Percentiles rank a stretch among this genome's conserved stretches.
Conservation (phyloP, 2,797 vertebrate species). For the Morus bassanus region DNA sequence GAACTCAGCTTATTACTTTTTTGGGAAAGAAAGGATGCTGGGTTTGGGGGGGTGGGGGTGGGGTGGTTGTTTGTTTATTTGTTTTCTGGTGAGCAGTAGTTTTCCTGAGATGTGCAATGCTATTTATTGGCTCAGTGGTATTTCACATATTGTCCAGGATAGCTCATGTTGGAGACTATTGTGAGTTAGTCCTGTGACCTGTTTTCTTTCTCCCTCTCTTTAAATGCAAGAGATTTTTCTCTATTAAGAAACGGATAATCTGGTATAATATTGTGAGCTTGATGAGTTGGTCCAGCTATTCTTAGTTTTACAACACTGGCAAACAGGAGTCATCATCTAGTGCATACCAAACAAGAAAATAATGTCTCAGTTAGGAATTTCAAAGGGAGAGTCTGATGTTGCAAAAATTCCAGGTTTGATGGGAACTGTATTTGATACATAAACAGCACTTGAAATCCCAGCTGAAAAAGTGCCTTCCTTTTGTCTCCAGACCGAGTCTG, state of each 20-base stretch:
- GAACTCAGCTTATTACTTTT: not conserved
- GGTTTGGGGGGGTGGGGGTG: not conserved
- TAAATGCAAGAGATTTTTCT: not conserved
- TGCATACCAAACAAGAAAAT: not conserved
- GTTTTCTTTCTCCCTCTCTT: not conserved
- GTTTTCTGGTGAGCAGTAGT: not conserved
- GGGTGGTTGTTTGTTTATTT: not conserved
- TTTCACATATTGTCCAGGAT: not conserved
- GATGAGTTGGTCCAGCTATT: not conserved
- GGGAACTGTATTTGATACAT: not conserved
- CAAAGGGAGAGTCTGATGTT: not conserved
- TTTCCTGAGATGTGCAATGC: not conserved
- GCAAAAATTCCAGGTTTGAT: not conserved
- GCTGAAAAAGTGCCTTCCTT: not conserved
- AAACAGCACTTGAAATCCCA: not conserved
- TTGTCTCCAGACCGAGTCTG: not conserved
- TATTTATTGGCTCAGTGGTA: not conserved
- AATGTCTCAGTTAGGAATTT: not conserved
- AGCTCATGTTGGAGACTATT: not conserved
- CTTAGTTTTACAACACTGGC: not conserved
- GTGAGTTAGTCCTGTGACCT: not conserved
- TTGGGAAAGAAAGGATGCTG: not conserved
- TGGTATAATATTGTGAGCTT: not conserved
- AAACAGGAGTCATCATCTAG: not conserved
- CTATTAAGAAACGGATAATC: not conserved